A percentile compares a stretch with the other conserved stretches of the same genome.
Conservation (phyloP, 2,888 invertebrate species). For the Lomographa bimaculata region DNA sequence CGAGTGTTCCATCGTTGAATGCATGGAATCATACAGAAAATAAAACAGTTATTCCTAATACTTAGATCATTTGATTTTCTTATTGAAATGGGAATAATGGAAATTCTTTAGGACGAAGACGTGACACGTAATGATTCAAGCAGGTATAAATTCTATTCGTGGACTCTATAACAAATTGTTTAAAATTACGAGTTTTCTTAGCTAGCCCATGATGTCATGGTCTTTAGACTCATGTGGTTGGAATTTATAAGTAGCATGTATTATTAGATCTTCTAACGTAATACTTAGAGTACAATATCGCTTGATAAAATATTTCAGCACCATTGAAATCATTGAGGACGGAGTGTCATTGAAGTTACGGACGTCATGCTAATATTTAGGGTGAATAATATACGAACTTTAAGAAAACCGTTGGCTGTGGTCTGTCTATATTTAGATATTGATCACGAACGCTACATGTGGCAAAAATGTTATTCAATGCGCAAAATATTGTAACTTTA, state of each 20-base stretch:
- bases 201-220: slow-evolving; percentile 33
- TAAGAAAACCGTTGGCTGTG: slow-evolving; percentile 18
- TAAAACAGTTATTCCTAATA: too few relatives aligned
- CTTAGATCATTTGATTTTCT: too few relatives aligned
- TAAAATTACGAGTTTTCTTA: slow-evolving; percentile 23
- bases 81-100: too few relatives aligned
- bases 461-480: too few relatives aligned
- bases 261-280: slow-evolving; percentile 17
- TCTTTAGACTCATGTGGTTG: slow-evolving; percentile 23
- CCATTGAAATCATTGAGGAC: slow-evolving; percentile 24
- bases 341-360: slow-evolving; percentile 29
- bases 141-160: slow-evolving; percentile 17
- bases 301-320: slow-evolving; percentile 22
- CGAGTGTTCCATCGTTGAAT: too few relatives aligned
- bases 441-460: too few relatives aligned
- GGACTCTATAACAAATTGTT: slow-evolving; percentile 20
- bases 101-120: neutral
- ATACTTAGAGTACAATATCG: slow-evolving; percentile 23
- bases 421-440: too few relatives aligned
- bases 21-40: too few relatives aligned
- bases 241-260: slow-evolving; percentile 21
- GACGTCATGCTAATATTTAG: slow-evolving; percentile 30
- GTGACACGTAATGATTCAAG: slow-evolving; percentile 1
- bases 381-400: slow-evolving; percentile 24
- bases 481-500: too few relatives aligned